phyloP scores from a whole-genome alignment of 2,113 vertebrate species.

The Prolemur simus region DNA sequence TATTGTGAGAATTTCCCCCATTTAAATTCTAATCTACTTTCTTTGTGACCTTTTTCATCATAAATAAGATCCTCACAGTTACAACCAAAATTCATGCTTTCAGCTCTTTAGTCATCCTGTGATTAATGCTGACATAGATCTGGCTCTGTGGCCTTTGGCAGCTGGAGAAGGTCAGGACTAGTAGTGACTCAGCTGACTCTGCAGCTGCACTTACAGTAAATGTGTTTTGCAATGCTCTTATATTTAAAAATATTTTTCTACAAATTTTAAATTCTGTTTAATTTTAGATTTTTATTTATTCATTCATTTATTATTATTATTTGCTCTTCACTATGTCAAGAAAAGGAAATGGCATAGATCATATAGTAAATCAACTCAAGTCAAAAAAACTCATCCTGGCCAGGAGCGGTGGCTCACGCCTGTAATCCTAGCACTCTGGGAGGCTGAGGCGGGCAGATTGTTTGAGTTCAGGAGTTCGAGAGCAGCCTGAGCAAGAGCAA shows the following conservation, averaged over 20 bases:
- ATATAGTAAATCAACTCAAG: not conserved
- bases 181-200: not conserved
- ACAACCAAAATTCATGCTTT: not conserved
- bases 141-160: not conserved
- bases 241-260: conserved; percentile 27
- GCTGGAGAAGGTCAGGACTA: not conserved
- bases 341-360: not conserved
- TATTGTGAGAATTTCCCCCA: not conserved
- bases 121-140: not conserved
- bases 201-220: conserved; percentile 42
- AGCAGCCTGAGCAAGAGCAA: too few species aligned
- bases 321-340: not conserved
- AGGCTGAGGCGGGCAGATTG: too few species aligned
- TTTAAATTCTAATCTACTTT: not conserved
- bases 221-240: conserved; percentile 45
- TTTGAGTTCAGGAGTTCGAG: too few species aligned
- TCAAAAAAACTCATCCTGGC: not conserved
- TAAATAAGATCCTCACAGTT: not conserved
- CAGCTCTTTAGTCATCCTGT: not conserved
- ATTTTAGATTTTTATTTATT: not conserved
- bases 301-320: not conserved
- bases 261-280: not conserved
- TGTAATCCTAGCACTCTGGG: too few species aligned
- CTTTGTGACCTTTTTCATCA: not conserved
- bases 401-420: too few species aligned